These are phyloP conservation scores for Corbicula japonica DNA, from an alignment of 2,888 invertebrate species.

Conservation along the genomic window DNA sequence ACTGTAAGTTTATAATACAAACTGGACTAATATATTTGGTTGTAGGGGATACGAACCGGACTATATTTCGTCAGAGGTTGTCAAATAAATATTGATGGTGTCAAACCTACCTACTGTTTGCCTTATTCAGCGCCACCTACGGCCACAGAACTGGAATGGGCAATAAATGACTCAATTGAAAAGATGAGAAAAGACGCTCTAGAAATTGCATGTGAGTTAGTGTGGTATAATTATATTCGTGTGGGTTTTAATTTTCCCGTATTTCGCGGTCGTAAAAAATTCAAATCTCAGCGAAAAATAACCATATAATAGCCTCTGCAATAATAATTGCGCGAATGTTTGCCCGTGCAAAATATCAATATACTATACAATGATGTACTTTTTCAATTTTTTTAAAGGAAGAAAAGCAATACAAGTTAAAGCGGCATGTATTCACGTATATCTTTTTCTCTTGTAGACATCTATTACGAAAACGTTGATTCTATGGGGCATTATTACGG, in stretches of 20 bases:
- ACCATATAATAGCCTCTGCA: no score
- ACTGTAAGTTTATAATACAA: no score
- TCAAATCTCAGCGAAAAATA: no score
- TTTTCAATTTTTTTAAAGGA: no score
- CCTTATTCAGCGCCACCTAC: slow-evolving; percentile 44
- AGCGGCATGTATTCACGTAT: no score
- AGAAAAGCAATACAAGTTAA: no score
- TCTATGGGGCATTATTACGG: slow-evolving; percentile 69
- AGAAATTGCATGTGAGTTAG: slow-evolving; percentile 66
- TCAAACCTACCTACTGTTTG: slow-evolving; percentile 62
- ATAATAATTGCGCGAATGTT: not conserved
- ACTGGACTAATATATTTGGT: no score
- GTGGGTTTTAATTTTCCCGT: no score
- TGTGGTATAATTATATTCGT: no score
- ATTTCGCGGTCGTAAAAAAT: no score
- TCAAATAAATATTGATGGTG: slow-evolving; percentile 60
- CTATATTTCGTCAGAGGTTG: slow-evolving; percentile 70
- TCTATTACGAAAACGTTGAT: slow-evolving; percentile 72
- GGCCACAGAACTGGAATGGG: slow-evolving; percentile 32
- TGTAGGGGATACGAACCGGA: slow-evolving; percentile 59
- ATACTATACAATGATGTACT: no score
- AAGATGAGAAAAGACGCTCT: slow-evolving; percentile 47
- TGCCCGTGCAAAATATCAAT: not conserved
- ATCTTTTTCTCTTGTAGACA: slow-evolving; percentile 61
- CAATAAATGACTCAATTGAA: slow-evolving; percentile 53